Percentiles rank a stretch among this genome's conserved stretches.
These are phyloP conservation scores for Turritopsis dohrnii DNA, from an alignment of 30 jellyfish, hydroid and myxozoan species.

Conservation along the genomic window DNA sequence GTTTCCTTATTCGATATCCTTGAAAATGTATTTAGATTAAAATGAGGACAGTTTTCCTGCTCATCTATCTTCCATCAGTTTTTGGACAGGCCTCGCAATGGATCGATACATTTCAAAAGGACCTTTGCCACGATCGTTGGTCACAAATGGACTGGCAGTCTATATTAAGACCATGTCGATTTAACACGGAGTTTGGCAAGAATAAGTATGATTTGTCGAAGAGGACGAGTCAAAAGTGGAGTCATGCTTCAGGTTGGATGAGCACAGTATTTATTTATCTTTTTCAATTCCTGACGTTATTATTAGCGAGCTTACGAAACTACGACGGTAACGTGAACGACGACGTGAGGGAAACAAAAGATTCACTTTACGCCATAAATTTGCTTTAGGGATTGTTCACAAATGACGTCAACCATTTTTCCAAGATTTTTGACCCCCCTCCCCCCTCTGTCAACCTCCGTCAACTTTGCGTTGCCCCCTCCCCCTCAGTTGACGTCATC, in stretches of 20 bases:
- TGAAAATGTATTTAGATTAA: no score
- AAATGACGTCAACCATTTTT: no score
- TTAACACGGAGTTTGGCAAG: slow-evolving; percentile 55
- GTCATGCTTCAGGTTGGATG: slow-evolving; percentile 50
- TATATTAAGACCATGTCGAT: slow-evolving; percentile 72
- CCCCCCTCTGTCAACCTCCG: no score
- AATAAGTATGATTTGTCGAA: slow-evolving; percentile 50
- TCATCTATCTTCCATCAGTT: background rate
- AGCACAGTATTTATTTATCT: background rate
- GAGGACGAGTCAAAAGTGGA: slow-evolving; percentile 82
- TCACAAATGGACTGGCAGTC: slow-evolving; percentile 95
- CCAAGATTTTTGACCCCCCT: no score
- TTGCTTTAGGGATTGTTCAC: no score
- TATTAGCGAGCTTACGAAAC: no score
- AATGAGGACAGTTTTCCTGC: background rate
- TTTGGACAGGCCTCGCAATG: slow-evolving; percentile 33
- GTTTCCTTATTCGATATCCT: no score
- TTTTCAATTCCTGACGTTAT: background rate
- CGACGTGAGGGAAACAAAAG: no score
- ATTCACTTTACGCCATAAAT: no score
- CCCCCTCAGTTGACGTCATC: no score
- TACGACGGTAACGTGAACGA: no score
- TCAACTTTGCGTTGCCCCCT: no score
- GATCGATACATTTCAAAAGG: slow-evolving; percentile 77
- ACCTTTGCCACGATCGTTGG: slow-evolving; percentile 86